Percentiles rank a stretch among this genome's conserved stretches.
Conservation (phyloP, 2,797 vertebrate genomes). For the Dicrostonyx torquatus region DNA sequence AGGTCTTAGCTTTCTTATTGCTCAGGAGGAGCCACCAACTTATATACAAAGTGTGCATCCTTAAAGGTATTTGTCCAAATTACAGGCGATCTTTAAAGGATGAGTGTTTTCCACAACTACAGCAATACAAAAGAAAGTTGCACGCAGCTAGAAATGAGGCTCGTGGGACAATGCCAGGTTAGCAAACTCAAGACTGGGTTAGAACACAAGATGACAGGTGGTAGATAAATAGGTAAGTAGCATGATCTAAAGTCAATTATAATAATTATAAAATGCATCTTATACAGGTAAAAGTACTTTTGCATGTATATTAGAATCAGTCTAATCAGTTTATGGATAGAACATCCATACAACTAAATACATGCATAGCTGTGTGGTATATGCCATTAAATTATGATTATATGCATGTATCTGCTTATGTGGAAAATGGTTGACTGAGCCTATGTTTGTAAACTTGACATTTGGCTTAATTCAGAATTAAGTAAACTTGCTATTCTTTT, state of each 20-base stretch:
- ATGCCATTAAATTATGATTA: background rate
- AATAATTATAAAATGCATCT: slow-evolving; percentile 4
- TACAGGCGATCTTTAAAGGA: slow-evolving; percentile 41
- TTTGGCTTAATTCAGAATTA: slow-evolving; percentile 20
- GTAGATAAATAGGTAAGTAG: background rate
- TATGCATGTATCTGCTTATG: background rate
- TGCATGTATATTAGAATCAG: background rate
- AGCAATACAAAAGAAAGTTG: background rate
- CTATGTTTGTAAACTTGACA: background rate
- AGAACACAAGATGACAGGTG: background rate
- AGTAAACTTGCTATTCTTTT: background rate
- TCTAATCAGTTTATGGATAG: background rate
- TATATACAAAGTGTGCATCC: background rate
- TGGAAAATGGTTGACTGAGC: background rate
- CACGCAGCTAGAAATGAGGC: background rate
- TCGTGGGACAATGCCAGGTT: background rate
- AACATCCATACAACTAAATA: background rate
- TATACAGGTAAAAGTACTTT: background rate
- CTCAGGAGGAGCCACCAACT: background rate
- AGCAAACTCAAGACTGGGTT: background rate
- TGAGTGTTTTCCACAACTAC: slow-evolving; percentile 17
- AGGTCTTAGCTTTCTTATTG: background rate
- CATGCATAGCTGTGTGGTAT: no score
- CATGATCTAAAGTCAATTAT: background rate
- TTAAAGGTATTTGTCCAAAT: slow-evolving; percentile 33